phyloP scores from a whole-genome alignment of 1,140 invertebrate species.

The Ips nitidus region DNA sequence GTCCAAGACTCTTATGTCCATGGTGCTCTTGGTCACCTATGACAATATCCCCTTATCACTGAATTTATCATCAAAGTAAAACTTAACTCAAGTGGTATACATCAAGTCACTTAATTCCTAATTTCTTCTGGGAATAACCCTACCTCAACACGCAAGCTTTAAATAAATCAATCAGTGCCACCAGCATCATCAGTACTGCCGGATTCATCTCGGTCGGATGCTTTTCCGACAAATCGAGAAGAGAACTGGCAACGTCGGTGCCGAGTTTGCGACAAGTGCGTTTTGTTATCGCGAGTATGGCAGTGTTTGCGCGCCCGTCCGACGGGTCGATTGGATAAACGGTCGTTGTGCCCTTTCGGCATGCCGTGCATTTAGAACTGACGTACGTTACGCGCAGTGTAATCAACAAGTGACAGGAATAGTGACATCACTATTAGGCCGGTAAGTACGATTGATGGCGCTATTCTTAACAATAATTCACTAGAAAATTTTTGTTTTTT shows the following conservation, averaged over 20 bases:
- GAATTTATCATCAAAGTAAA: too few species aligned
- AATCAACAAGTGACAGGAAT: conserved; percentile 32
- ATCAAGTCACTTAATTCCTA: too few species aligned
- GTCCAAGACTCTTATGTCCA: too few species aligned
- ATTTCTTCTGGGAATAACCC: too few species aligned
- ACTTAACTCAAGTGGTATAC: too few species aligned
- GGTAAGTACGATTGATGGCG: conserved; percentile 9
- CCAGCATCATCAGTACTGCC: too few species aligned
- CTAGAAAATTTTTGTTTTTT: neutral
- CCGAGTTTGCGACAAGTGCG: conserved; percentile 29
- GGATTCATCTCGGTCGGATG: too few species aligned
- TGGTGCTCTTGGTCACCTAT: too few species aligned
- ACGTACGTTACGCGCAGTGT: conserved; percentile 18
- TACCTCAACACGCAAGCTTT: too few species aligned
- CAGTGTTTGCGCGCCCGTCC: conserved; percentile 30
- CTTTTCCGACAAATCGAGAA: conserved; percentile 7
- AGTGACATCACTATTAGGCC: conserved; percentile 28
- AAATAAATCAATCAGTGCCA: too few species aligned
- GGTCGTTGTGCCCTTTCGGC: conserved; percentile 26
- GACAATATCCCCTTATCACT: too few species aligned
- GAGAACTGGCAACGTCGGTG: conserved; percentile 21
- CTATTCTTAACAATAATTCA: neutral
- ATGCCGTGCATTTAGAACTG: conserved; percentile 22
- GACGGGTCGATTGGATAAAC: conserved; percentile 22
- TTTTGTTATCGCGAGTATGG: conserved; percentile 25